Base-by-base conservation (phyloP, 2,888 invertebrate genomes). In the Horisme vitalbata region DNA sequence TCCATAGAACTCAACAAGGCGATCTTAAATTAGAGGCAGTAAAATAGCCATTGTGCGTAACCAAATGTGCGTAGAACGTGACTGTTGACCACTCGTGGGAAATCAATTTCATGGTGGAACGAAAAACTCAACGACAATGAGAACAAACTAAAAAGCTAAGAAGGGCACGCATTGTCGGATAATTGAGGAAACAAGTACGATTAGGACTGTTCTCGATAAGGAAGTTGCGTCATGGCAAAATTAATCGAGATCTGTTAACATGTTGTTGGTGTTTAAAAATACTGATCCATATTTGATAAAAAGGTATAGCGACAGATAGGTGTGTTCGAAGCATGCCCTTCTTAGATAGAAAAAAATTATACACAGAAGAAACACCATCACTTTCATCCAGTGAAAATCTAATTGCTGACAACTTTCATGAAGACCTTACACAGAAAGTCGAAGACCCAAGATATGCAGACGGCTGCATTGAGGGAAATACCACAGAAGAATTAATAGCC, bases 61-160 rank as follows among this genome's bases (percentile, higher is more conserved):
- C 54, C 47, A 58, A 59, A 61, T 57, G 61, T 45, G 55, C 55
- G 61, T 44, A 49, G 61, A 55, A 63, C 55, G 61, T 61, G 59
- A 65, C 60, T 6, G 6, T 6, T 18, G n/a, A n/a, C n/a, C 51
- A 53, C 52, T 46, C 68, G 65, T 70, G 68, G 63, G 65, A 74
- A 71, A 70, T 71, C 65, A 58, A 65, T 68, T 66, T 60, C 64
- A 71, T 72, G 66, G 68, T 38, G 41, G 36, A 36, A 45, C 50
- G 39, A 45, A 50, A 54, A 45, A 45, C 43, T 47, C 34, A 39
- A 39, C 43, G 36, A 49, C 37, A 45, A 47, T 34, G 43, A 26
- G 18, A 32, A 52, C 36, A 31, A 47, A 39, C 45, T 41, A 37
- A 45, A 46, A 47, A 41, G 43, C 47, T 51, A 55, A 46, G 38